Evolutionary conservation across 2,113 vertebrate species (phyloP).

Genomic region (Syngnathus floridae): DNA sequence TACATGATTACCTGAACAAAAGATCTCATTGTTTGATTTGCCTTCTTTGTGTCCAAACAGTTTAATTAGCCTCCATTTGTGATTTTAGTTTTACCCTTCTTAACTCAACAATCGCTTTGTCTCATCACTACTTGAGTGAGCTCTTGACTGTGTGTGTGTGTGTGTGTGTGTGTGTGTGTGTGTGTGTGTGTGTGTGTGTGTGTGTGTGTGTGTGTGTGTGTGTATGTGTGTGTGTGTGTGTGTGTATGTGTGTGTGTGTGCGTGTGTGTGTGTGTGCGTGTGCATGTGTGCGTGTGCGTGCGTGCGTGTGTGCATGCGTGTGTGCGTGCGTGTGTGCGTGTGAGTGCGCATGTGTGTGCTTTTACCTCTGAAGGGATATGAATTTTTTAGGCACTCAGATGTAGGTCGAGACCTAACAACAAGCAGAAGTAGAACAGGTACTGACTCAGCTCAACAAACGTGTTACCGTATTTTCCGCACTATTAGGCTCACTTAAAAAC

Average conservation of each 20-base stretch:
- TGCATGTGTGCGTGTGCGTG: too few relatives aligned
- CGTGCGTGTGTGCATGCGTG: too few relatives aligned
- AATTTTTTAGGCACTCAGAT: conserved; percentile 59
- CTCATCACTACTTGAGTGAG: conserved; percentile 47
- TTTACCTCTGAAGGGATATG: conserved; percentile 56
- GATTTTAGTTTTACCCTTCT: conserved; percentile 16
- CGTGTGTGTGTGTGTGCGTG: neutral
- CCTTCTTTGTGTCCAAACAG: conserved; percentile 2
- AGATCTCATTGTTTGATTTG: conserved; percentile 5
- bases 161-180: too few relatives aligned
- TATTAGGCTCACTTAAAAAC: too few relatives aligned
- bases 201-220: too few relatives aligned
- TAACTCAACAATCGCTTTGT: conserved; percentile 44
- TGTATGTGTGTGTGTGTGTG: too few relatives aligned
- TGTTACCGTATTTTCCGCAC: too few relatives aligned
- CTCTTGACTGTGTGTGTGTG: conserved; percentile 13
- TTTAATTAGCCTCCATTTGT: neutral
- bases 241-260: too few relatives aligned
- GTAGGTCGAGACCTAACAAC: conserved; percentile 43
- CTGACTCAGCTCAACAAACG: neutral
- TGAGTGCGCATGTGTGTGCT: conserved; percentile 14
- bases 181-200: too few relatives aligned
- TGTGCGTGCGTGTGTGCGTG: too few relatives aligned
- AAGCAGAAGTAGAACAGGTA: conserved; percentile 38
- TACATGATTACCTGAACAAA: conserved; percentile 40